Conservation (phyloP, 2,888 invertebrate genomes). For the Cloeon dipterum region DNA sequence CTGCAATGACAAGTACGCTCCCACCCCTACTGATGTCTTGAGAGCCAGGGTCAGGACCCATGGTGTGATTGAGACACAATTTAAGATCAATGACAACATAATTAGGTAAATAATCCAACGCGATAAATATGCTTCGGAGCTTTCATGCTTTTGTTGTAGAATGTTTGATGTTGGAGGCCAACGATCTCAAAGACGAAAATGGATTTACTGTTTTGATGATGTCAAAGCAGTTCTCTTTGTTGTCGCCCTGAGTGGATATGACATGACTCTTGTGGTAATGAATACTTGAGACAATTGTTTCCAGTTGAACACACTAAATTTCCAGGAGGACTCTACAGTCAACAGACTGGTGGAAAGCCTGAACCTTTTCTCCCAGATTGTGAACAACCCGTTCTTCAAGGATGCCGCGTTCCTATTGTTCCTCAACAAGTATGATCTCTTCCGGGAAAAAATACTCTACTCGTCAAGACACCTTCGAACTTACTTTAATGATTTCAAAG, state of each 20-base stretch:
- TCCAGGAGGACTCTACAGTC: conserved; percentile 31
- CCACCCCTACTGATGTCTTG: conserved; percentile 36
- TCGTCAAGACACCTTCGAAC: conserved; percentile 32
- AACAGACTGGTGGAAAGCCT: conserved; percentile 38
- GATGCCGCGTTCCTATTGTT: conserved; percentile 36
- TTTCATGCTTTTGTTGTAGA: too few relatives aligned
- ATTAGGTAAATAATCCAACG: conserved; percentile 14
- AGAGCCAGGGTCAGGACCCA: conserved; percentile 37
- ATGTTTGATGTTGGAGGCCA: conserved; percentile 44
- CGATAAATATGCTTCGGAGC: too few relatives aligned
- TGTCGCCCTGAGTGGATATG: conserved; percentile 37
- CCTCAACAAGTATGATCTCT: conserved; percentile 38
- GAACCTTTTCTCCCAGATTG: conserved; percentile 35
- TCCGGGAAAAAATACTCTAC: conserved; percentile 35
- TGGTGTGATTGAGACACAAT: conserved; percentile 40
- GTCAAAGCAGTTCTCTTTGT: conserved; percentile 37
- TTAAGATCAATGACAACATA: conserved; percentile 31
- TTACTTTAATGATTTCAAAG: conserved; percentile 33
- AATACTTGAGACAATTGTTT: too few relatives aligned
- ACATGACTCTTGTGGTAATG: conserved; percentile 35
- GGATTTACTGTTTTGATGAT: conserved; percentile 44
- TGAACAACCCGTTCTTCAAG: conserved; percentile 36
- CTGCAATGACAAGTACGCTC: conserved; percentile 33
- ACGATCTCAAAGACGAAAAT: conserved; percentile 35
- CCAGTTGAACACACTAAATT: conserved; percentile 9